phyloP scores from a whole-genome alignment of 1,140 invertebrate genomes.

The Eumeta japonica region DNA sequence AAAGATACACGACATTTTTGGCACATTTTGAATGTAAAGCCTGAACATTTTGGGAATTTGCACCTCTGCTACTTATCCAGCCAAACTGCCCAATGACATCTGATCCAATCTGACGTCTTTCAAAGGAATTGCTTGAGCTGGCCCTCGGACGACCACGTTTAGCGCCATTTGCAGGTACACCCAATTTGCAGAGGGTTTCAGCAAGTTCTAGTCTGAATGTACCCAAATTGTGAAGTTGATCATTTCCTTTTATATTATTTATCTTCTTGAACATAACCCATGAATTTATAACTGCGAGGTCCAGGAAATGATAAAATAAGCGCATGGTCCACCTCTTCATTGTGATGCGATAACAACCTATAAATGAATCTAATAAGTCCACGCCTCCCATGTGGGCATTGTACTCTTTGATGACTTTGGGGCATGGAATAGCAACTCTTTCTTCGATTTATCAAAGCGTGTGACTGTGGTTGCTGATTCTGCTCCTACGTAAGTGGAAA shows the following conservation, averaged over 20 bases:
- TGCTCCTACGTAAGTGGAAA: slow-evolving; percentile 18
- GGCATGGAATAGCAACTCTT: slow-evolving; percentile 7
- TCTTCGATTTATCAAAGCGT: slow-evolving; percentile 16
- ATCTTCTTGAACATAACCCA: slow-evolving; percentile 27
- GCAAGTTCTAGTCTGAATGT: slow-evolving; percentile 26
- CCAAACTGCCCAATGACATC: slow-evolving; percentile 26
- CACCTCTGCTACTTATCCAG: slow-evolving; percentile 27
- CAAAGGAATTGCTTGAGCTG: slow-evolving; percentile 25
- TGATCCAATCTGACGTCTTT: slow-evolving; percentile 27
- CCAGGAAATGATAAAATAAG: slow-evolving; percentile 34
- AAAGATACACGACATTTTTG: slow-evolving; percentile 32
- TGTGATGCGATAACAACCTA: slow-evolving; percentile 35
- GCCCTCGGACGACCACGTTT: slow-evolving; percentile 23
- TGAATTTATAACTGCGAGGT: slow-evolving; percentile 27
- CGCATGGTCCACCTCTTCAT: slow-evolving; percentile 43
- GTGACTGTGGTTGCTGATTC: slow-evolving; percentile 12
- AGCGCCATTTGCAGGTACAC: slow-evolving; percentile 27
- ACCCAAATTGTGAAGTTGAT: slow-evolving; percentile 17
- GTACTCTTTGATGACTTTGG: slow-evolving; percentile 10
- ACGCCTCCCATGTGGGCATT: slow-evolving; percentile 22
- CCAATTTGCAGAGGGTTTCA: slow-evolving; percentile 21
- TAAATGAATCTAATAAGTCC: slow-evolving; percentile 31
- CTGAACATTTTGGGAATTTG: slow-evolving; percentile 30
- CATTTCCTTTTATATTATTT: slow-evolving; percentile 25
- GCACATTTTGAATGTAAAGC: slow-evolving; percentile 27